These are phyloP conservation scores for Lypha dubia DNA, from an alignment of 2,888 invertebrate genomes.

Conservation along the genomic window DNA sequence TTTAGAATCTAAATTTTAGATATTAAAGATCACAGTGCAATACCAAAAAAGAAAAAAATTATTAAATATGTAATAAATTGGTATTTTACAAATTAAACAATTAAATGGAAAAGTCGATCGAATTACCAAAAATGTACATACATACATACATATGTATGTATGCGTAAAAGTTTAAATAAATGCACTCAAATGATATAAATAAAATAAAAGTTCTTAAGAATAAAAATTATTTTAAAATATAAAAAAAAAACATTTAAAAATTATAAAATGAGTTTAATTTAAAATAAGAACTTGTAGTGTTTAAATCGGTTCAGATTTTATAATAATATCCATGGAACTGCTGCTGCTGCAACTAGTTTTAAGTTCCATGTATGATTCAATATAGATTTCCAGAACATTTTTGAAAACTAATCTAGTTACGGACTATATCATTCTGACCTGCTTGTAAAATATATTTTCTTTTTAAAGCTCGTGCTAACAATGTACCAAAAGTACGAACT, in stretches of 20 bases:
- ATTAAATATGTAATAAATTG: neutral
- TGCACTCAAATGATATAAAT: neutral
- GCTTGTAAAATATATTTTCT: neutral
- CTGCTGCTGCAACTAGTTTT: neutral
- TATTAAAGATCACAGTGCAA: neutral
- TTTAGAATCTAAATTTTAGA: too few relatives aligned
- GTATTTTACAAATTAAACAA: neutral
- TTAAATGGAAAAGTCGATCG: neutral
- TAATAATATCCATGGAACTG: slow-evolving; percentile 5
- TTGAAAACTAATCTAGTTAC: too few relatives aligned
- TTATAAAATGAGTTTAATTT: neutral
- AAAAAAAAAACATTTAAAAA: neutral
- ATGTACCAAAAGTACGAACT: too few relatives aligned
- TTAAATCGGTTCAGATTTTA: neutral
- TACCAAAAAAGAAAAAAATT: neutral
- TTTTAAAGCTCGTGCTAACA: too few relatives aligned
- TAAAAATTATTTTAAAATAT: neutral
- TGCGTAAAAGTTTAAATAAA: neutral
- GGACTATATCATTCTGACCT: neutral
- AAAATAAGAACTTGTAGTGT: neutral
- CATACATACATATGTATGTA: too few relatives aligned
- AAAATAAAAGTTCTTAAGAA: neutral
- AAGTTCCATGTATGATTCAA: neutral
- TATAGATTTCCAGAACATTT: too few relatives aligned
- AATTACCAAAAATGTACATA: neutral